These are phyloP conservation scores for Orussus abietinus DNA, from an alignment of 1,140 invertebrate species.

Conservation along the genomic window DNA sequence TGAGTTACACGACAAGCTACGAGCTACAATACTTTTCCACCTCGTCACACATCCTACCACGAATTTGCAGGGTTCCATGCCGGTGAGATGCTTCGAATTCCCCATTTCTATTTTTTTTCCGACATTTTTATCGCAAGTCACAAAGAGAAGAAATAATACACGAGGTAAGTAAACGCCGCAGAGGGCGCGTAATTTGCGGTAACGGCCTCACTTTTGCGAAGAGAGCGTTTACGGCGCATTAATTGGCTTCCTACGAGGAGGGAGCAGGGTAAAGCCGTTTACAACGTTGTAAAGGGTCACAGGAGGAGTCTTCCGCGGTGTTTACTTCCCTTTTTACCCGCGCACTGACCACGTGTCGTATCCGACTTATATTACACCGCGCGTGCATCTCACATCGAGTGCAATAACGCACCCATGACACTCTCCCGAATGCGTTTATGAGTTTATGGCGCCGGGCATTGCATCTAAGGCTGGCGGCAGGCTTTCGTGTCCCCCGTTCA, in stretches of 20 bases:
- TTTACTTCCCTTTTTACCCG: conserved; percentile 13
- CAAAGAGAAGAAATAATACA: too few species aligned
- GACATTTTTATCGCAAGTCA: too few species aligned
- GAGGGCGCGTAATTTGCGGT: too few species aligned
- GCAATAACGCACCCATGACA: conserved; percentile 16
- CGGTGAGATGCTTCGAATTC: too few species aligned
- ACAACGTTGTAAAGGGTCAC: conserved; percentile 31
- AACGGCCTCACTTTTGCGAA: conserved; percentile 14
- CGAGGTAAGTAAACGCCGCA: too few species aligned
- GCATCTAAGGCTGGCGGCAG: too few species aligned
- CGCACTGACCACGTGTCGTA: conserved; percentile 6
- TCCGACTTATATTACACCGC: conserved; percentile 16
- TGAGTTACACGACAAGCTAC: not conserved
- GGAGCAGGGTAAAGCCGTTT: conserved; percentile 28
- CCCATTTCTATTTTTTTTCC: too few species aligned
- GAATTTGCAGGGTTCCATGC: too few species aligned
- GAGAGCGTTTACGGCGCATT: conserved; percentile 29
- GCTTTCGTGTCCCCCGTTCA: too few species aligned
- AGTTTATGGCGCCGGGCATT: conserved; percentile 20
- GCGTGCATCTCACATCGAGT: too few species aligned
- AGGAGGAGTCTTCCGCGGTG: not conserved
- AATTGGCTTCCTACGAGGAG: conserved; percentile 29
- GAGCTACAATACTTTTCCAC: not conserved
- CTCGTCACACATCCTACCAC: not conserved
- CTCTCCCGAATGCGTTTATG: conserved; percentile 24